phyloP scores from a whole-genome alignment of 2,888 invertebrate species.

The Tillus elongatus region DNA sequence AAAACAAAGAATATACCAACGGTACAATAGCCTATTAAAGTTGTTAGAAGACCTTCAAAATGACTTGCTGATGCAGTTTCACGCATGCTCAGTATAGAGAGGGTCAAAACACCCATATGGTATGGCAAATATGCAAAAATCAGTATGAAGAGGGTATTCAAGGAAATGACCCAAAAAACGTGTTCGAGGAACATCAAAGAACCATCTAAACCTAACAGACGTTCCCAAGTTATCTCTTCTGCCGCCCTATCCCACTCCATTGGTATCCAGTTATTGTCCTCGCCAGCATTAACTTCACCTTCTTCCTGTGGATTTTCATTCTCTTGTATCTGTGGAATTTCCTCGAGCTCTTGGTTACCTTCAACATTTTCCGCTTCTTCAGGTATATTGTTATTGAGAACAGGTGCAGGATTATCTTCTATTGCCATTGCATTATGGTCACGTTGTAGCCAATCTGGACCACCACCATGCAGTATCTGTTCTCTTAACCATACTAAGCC shows the following conservation, averaged over 20 bases:
- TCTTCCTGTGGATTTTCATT: conserved; percentile 32
- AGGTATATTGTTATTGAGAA: conserved; percentile 34
- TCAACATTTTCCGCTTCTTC: conserved; percentile 31
- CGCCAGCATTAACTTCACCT: conserved; percentile 53
- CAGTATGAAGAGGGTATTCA: conserved; percentile 93
- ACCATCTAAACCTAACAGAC: conserved; percentile 90
- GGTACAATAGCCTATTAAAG: conserved; percentile 86
- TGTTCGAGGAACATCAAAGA: conserved; percentile 96
- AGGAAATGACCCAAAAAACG: conserved; percentile 97
- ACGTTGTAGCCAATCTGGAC: conserved; percentile 90
- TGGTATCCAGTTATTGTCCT: conserved; percentile 92
- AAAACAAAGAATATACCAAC: conserved; percentile 75
- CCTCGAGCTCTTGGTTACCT: conserved; percentile 24
- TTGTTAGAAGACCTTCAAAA: conserved; percentile 88
- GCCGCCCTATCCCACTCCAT: conserved; percentile 98
- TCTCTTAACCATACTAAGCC: conserved; percentile 96
- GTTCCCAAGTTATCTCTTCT: conserved; percentile 97
- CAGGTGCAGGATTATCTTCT: conserved; percentile 22
- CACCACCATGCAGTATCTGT: conserved; percentile 95
- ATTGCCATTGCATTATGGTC: conserved; percentile 50
- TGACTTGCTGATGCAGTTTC: conserved; percentile 65
- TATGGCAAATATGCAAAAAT: conserved; percentile 96
- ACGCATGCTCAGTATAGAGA: conserved; percentile 60
- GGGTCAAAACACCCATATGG: conserved; percentile 82
- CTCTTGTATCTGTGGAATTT: conserved; percentile 8